A percentile compares a stretch with the other conserved stretches of the same genome.
phyloP scores from a whole-genome alignment of 2,113 vertebrate species.

The Oncorhynchus tshawytscha region DNA sequence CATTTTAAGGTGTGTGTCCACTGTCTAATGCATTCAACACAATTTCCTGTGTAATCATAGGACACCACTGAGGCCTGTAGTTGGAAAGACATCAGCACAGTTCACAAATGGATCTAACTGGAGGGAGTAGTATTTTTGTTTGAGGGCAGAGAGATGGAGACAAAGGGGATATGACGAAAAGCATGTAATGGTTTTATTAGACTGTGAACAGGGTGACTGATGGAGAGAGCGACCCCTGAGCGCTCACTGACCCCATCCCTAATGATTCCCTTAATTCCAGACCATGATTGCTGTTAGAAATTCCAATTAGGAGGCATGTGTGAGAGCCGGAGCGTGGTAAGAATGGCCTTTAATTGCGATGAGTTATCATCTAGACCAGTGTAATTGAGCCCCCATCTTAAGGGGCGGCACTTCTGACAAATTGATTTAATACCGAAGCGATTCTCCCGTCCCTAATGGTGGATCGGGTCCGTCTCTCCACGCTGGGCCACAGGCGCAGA shows the following conservation, averaged over 20 bases:
- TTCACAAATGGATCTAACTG: too few relatives aligned
- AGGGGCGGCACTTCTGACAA: slow-evolving; percentile 74
- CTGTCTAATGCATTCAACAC: too few relatives aligned
- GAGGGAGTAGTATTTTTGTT: too few relatives aligned
- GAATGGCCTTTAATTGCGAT: slow-evolving; percentile 72
- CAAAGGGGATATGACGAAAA: slow-evolving; percentile 53
- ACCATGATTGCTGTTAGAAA: slow-evolving; percentile 70
- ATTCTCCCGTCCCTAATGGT: slow-evolving; percentile 70
- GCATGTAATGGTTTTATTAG: slow-evolving; percentile 69
- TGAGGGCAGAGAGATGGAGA: not conserved
- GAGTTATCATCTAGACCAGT: slow-evolving; percentile 70
- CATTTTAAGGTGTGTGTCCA: too few relatives aligned
- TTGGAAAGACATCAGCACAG: too few relatives aligned
- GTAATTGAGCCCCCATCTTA: slow-evolving; percentile 73
- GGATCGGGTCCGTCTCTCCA: slow-evolving; percentile 53
- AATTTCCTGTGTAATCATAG: too few relatives aligned
- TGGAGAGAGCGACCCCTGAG: slow-evolving; percentile 55
- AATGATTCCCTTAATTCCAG: slow-evolving; percentile 67
- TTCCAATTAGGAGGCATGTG: slow-evolving; percentile 70
- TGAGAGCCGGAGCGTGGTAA: slow-evolving; percentile 55
- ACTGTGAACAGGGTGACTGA: slow-evolving; percentile 66
- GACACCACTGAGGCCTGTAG: too few relatives aligned
- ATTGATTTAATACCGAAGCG: slow-evolving; percentile 77
- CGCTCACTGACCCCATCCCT: slow-evolving; percentile 68
- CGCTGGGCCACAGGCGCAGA: slow-evolving; percentile 52